Conservation (phyloP, 2,113 vertebrate genomes). For the Myrmecobius fasciatus region DNA sequence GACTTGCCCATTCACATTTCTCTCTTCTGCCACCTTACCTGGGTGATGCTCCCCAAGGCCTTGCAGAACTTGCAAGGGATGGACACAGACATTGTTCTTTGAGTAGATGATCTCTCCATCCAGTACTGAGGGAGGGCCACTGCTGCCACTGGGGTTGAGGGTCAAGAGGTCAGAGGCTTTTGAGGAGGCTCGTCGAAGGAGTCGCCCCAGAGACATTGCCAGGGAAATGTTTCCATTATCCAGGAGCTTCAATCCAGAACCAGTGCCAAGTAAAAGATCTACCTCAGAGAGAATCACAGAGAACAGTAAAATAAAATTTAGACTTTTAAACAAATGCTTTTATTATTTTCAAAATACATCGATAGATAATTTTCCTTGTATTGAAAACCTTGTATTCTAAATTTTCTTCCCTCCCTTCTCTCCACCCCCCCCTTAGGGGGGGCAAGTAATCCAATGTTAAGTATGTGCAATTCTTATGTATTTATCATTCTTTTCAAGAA, state of each 20-base stretch:
- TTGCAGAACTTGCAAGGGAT: constrained; percentile 92
- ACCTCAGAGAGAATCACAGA: constrained; percentile 42
- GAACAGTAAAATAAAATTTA: background rate
- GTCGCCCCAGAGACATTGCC: constrained; percentile 98
- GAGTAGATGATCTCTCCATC: constrained; percentile 98
- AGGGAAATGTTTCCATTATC: constrained; percentile 92
- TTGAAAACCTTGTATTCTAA: too few species aligned
- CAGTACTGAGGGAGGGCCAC: constrained; percentile 83
- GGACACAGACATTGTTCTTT: constrained; percentile 98
- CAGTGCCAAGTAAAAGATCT: constrained; percentile 68
- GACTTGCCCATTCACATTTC: background rate
- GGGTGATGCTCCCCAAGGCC: constrained; percentile 94
- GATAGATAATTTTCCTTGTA: too few species aligned
- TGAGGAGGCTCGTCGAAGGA: constrained; percentile 96
- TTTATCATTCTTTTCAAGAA: too few species aligned
- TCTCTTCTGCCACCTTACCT: constrained; percentile 84
- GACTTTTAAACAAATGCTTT: too few species aligned
- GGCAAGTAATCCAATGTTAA: too few species aligned
- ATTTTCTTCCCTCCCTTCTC: too few species aligned
- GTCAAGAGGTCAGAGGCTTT: constrained; percentile 97
- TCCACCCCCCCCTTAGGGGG: too few species aligned
- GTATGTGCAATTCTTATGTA: too few species aligned
- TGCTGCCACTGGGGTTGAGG: constrained; percentile 83
- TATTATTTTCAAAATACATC: too few species aligned
- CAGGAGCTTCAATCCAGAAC: constrained; percentile 67